Evolutionary conservation across 2,113 vertebrate genomes (phyloP).

Genomic region (Anas platyrhynchos): DNA sequence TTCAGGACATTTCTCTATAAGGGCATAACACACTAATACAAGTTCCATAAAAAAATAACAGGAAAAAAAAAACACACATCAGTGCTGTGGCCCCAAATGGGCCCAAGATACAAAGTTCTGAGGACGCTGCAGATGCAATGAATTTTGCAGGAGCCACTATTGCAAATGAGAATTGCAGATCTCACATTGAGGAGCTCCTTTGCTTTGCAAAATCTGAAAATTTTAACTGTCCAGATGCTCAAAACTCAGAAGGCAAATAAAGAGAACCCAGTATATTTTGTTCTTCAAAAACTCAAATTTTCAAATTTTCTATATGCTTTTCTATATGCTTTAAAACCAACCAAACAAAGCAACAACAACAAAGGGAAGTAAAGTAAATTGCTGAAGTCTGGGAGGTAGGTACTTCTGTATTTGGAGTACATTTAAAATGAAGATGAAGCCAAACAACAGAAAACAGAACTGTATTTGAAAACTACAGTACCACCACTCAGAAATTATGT

Average conservation of each 20-base stretch:
- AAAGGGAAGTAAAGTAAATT: not conserved
- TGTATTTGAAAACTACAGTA: not conserved
- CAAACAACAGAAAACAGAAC: not conserved
- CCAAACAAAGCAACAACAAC: too few species aligned
- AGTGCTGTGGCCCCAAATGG: not conserved
- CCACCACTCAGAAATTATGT: not conserved
- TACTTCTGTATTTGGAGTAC: not conserved
- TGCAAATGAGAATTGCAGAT: not conserved
- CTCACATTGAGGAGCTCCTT: not conserved
- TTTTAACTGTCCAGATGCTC: not conserved
- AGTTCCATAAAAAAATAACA: not conserved
- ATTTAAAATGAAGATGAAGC: not conserved
- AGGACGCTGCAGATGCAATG: not conserved
- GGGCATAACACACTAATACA: not conserved
- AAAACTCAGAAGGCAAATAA: not conserved
- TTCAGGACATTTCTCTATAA: not conserved
- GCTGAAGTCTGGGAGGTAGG: not conserved
- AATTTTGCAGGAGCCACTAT: not conserved
- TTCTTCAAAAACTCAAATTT: not conserved
- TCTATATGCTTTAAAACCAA: too few species aligned
- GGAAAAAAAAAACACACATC: not conserved
- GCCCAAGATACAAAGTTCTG: not conserved
- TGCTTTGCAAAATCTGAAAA: not conserved
- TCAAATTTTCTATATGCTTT: not conserved
- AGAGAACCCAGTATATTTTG: not conserved